Conservation (phyloP, 2,888 invertebrate species). For the Mythimna loreyi region DNA sequence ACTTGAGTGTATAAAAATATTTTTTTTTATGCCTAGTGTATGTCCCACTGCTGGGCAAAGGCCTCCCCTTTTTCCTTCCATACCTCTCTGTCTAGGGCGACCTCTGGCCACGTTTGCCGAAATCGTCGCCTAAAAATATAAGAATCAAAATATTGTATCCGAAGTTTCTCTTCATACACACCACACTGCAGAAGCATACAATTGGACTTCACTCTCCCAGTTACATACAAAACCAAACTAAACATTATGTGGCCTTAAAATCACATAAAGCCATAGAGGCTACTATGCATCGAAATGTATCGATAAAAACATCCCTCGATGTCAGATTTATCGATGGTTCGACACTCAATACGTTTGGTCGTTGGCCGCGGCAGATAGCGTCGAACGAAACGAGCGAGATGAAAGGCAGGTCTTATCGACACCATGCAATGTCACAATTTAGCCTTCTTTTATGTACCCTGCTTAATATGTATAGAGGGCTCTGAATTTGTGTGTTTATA, state of each 20-base stretch:
- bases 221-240: neutral
- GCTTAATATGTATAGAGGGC: constrained; percentile 26
- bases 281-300: constrained; percentile 10
- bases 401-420: constrained; percentile 53
- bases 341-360: constrained; percentile 47
- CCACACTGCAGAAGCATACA: too few species aligned
- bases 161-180: too few species aligned
- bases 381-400: constrained; percentile 35
- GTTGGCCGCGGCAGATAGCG: constrained; percentile 51
- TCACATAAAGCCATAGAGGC: too few species aligned
- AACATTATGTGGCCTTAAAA: constrained; percentile 4
- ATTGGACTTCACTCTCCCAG: too few species aligned
- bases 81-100: too few species aligned
- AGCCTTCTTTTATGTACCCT: constrained; percentile 28
- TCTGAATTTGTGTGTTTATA: constrained; percentile 10
- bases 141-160: too few species aligned
- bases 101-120: too few species aligned
- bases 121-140: too few species aligned
- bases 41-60: too few species aligned
- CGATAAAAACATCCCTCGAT: constrained; percentile 38
- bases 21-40: too few species aligned
- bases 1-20: too few species aligned
- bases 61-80: too few species aligned
- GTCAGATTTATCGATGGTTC: constrained; percentile 55
- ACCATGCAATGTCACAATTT: constrained; percentile 37